Conservation (phyloP, 2,113 vertebrate species). For the Thunnus maccoyii region DNA sequence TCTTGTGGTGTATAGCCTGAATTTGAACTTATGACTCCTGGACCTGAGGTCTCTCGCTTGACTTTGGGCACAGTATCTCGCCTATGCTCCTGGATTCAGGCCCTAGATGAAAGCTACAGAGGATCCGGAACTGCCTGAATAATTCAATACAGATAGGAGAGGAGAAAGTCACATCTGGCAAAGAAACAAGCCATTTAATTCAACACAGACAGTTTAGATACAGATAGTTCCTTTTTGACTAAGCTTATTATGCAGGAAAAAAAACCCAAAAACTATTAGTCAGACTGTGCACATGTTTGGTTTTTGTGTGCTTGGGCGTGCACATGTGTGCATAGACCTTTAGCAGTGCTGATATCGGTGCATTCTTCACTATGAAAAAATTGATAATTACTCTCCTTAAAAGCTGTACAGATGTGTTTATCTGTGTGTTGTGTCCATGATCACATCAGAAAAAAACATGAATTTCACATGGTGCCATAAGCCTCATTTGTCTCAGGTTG, state of each 20-base stretch:
- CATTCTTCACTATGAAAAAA: constrained; percentile 4
- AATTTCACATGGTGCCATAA: constrained; percentile 13
- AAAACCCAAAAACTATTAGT: constrained; percentile 39
- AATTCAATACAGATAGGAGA: constrained; percentile 82
- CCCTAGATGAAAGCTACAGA: constrained; percentile 80
- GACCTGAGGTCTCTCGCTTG: constrained; percentile 67
- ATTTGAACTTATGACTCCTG: constrained; percentile 74
- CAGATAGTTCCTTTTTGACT: constrained; percentile 65
- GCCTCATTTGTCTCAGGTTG: constrained; percentile 23
- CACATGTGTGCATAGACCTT: neutral
- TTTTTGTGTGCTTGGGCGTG: constrained; percentile 2
- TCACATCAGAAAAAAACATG: constrained; percentile 13
- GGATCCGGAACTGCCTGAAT: constrained; percentile 81
- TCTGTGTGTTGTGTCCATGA: constrained; percentile 22
- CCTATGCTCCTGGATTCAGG: constrained; percentile 74
- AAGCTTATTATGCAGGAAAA: constrained; percentile 58
- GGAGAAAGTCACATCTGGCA: constrained; percentile 84
- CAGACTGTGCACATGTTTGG: constrained; percentile 35
- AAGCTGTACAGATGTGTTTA: constrained; percentile 34
- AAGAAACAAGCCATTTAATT: constrained; percentile 78
- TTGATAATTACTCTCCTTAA: constrained; percentile 1
- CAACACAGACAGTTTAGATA: constrained; percentile 73
- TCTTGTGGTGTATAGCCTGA: constrained; percentile 54
- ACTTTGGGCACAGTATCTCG: constrained; percentile 69
- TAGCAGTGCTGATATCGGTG: neutral